These are phyloP conservation scores for Argynnis bischoffii DNA, from an alignment of 2,888 invertebrate genomes.

Conservation along the genomic window DNA sequence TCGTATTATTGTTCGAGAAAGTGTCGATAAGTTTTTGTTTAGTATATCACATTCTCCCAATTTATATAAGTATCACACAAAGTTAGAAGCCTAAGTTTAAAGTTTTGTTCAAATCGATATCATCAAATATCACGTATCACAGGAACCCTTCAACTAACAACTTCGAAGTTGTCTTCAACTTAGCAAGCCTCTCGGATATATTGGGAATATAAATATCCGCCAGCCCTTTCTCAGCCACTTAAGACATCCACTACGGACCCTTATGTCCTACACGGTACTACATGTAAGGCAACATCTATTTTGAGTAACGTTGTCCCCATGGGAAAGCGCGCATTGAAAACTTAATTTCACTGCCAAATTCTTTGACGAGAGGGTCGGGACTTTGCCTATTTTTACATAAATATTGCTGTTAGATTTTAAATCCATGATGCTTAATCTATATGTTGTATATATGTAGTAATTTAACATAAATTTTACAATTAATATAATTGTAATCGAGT, in stretches of 20 bases:
- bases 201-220: slow-evolving; percentile 75
- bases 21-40: not conserved
- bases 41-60: not conserved
- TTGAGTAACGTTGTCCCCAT: slow-evolving; percentile 46
- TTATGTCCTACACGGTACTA: slow-evolving; percentile 44
- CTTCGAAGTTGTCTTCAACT: slow-evolving; percentile 57
- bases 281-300: slow-evolving; percentile 49
- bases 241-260: slow-evolving; percentile 70
- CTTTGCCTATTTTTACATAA: slow-evolving; percentile 6
- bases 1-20: no score
- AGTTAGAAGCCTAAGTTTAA: slow-evolving; percentile 29
- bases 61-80: slow-evolving; percentile 9
- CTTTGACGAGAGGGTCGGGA: slow-evolving; percentile 31
- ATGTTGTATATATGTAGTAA: not conserved
- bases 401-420: slow-evolving; percentile 7
- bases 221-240: slow-evolving; percentile 73
- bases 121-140: slow-evolving; percentile 41
- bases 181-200: slow-evolving; percentile 67
- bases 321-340: slow-evolving; percentile 44
- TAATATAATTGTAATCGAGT: no score
- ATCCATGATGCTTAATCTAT: not conserved
- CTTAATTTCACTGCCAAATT: slow-evolving; percentile 38
- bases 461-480: not conserved
- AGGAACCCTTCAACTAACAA: slow-evolving; percentile 51
- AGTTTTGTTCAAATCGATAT: slow-evolving; percentile 34